These are phyloP conservation scores for Macquaria ambigua DNA, from an alignment of 2,113 vertebrate genomes.

Conservation along the genomic window DNA sequence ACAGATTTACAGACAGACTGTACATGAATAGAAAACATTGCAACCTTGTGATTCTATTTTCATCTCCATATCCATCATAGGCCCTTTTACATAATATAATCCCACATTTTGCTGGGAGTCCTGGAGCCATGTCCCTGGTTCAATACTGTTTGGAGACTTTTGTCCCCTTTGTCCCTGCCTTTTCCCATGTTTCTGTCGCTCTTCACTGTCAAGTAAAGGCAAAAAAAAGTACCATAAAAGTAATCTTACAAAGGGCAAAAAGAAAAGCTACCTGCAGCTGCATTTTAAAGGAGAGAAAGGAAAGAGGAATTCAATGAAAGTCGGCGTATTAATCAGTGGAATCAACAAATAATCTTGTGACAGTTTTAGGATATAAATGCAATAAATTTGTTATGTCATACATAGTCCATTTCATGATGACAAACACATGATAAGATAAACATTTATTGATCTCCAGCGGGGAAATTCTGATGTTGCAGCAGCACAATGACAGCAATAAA, in stretches of 20 bases:
- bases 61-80: neutral
- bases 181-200: neutral
- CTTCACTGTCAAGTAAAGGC: neutral
- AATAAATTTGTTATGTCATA: neutral
- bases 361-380: neutral
- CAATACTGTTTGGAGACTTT: neutral
- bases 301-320: neutral
- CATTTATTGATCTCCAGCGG: too few relatives aligned
- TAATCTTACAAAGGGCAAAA: neutral
- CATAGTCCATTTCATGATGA: neutral
- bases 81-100: neutral
- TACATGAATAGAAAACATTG: neutral
- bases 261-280: neutral
- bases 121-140: neutral
- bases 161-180: neutral
- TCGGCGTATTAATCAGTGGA: neutral
- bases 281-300: neutral
- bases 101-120: neutral
- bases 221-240: neutral
- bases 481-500: too few relatives aligned
- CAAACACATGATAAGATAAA: too few relatives aligned
- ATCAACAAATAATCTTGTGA: neutral
- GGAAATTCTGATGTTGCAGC: too few relatives aligned
- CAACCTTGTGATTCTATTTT: neutral
- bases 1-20: slow-evolving; percentile 38